Evolutionary conservation across 2,113 vertebrate species (phyloP).

Genomic region (Colossoma macropomum): DNA sequence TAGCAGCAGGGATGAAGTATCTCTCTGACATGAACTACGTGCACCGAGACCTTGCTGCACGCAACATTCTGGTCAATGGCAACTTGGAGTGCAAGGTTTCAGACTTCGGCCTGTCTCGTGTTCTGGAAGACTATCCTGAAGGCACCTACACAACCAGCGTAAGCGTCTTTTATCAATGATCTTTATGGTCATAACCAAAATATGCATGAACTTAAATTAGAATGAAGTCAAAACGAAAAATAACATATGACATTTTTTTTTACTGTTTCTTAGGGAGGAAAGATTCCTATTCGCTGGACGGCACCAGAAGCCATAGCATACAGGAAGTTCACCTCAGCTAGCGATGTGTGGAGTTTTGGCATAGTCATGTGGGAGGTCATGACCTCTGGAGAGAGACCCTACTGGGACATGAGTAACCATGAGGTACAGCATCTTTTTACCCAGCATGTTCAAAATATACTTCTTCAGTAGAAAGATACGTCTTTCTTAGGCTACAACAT

Average conservation of each 20-base stretch:
- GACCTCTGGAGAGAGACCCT: slow-evolving; percentile 93
- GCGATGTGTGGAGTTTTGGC: slow-evolving; percentile 97
- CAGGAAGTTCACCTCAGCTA: slow-evolving; percentile 96
- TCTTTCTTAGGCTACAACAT: neutral
- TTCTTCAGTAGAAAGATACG: no score
- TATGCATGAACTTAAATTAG: neutral
- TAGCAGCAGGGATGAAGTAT: slow-evolving; percentile 95
- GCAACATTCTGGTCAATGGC: slow-evolving; percentile 93
- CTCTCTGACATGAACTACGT: slow-evolving; percentile 96
- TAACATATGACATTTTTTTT: neutral
- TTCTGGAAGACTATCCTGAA: slow-evolving; percentile 93
- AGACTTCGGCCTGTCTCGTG: slow-evolving; percentile 91
- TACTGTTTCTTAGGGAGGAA: slow-evolving; percentile 85
- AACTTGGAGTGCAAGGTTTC: slow-evolving; percentile 97
- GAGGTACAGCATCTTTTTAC: slow-evolving; percentile 67
- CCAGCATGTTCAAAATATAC: neutral
- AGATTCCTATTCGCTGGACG: slow-evolving; percentile 98
- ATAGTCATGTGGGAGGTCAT: slow-evolving; percentile 99
- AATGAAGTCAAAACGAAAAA: neutral
- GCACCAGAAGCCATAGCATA: slow-evolving; percentile 95
- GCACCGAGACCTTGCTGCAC: slow-evolving; percentile 92
- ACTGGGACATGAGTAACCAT: slow-evolving; percentile 97
- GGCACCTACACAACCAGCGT: slow-evolving; percentile 97
- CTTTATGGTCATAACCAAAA: no score
- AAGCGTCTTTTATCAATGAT: slow-evolving; percentile 63